Evolutionary conservation across 1,140 invertebrate species (phyloP), one percentile per base, ranked within the genome.

Genomic region (Trialeurodes vaporariorum): DNA sequence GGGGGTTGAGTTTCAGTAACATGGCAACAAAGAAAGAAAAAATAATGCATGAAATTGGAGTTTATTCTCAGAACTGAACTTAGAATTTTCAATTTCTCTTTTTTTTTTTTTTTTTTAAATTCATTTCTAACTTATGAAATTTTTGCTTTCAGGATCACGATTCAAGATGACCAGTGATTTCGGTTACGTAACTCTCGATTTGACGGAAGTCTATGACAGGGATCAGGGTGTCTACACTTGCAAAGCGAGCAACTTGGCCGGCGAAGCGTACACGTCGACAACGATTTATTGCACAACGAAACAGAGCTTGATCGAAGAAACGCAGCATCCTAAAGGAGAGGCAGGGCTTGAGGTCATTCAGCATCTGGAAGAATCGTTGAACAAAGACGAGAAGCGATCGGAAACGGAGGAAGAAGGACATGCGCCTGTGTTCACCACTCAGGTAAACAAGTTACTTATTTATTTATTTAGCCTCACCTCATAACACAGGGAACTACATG

Each of bases 221-320:
- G 97, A 99, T 78, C 91, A 93, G 75, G 96, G 96, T 70, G 90
- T 95, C 70, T 96, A 96, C 75, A 95, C 93, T 2, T 92, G 89
- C 77, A 92, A 93, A 74, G 91, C 91, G 21, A 90, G 83, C 70
- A 94, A 94, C 71, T 89, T 87, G 76, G 82, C 84, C 67, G 93
- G 93, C 12, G 93, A 96, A 81, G 92, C 93, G 1, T 95, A 94
- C 72, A 95, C 93, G 21, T 92, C 92, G 0, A 92, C 92, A 0
- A 93, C 92, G 17, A 85, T 95, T 67, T 91, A 88, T 74, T 93
- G 92, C 70, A 85, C 85, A 22, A 86, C 83, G 34, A 94, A 94
- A 77, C 86, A 89, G 68, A 88, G 84, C 71, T 83, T 96, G 2
- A 92, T 94, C 75, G 91, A 94, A 75, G 83, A 84, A 65, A 95